These are phyloP conservation scores for Diprion similis DNA, from an alignment of 1,140 invertebrate species.

Conservation along the genomic window DNA sequence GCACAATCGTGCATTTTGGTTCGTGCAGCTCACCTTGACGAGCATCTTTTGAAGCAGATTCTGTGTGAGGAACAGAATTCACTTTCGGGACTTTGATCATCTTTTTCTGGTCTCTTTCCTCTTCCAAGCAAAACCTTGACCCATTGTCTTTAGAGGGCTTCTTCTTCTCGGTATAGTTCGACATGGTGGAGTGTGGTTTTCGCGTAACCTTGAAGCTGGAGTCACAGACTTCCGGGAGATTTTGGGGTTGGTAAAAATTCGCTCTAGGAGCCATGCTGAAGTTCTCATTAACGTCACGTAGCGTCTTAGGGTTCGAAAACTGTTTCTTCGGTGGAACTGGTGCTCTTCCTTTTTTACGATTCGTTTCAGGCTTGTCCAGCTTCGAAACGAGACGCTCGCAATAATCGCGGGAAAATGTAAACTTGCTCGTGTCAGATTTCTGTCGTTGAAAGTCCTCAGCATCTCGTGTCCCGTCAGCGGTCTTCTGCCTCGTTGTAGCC, in stretches of 20 bases:
- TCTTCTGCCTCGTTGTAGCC: too few species aligned
- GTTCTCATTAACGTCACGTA: slow-evolving; percentile 36
- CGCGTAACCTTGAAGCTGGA: neutral
- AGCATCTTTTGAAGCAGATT: too few species aligned
- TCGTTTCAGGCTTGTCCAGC: slow-evolving; percentile 19
- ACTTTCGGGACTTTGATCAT: neutral
- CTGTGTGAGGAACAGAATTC: too few species aligned
- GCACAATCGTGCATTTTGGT: too few species aligned
- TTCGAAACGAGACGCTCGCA: slow-evolving; percentile 26
- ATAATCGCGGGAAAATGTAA: slow-evolving; percentile 31
- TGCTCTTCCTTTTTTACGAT: neutral
- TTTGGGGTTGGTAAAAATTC: neutral
- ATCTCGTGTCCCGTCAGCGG: too few species aligned
- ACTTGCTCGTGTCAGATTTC: slow-evolving; percentile 32
- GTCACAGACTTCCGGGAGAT: neutral
- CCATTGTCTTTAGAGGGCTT: neutral
- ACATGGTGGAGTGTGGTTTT: too few species aligned
- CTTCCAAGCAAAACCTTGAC: neutral
- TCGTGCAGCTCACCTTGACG: too few species aligned
- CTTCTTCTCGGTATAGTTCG: too few species aligned
- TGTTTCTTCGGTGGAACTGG: neutral
- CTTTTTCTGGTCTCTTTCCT: neutral
- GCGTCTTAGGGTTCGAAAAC: neutral
- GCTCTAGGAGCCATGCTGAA: slow-evolving; percentile 44
- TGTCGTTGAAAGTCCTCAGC: slow-evolving; percentile 21